Evolutionary conservation across 2,797 vertebrate species (phyloP).

Genomic region (Intellagama lesueurii): DNA sequence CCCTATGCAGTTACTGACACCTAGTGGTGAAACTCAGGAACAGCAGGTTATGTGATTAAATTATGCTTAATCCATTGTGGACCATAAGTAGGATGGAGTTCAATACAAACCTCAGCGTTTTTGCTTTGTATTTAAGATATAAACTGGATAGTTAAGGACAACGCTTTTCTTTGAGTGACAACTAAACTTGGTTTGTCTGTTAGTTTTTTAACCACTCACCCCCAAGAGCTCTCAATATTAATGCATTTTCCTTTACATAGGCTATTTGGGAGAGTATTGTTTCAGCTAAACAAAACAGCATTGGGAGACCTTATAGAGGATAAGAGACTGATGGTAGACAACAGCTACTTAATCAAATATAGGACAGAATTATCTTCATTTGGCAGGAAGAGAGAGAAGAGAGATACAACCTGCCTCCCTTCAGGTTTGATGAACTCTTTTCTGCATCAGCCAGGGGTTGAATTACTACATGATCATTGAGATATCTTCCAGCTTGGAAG

Average conservation of each 20-base stretch:
- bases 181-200: neutral
- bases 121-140: neutral
- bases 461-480: no score
- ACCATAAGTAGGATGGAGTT: no score
- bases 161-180: neutral
- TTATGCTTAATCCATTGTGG: no score
- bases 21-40: slow-evolving; percentile 66
- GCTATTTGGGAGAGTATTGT: neutral
- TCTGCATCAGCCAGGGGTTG: no score
- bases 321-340: neutral
- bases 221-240: neutral
- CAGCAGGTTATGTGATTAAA: neutral
- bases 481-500: no score
- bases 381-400: neutral
- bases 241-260: neutral
- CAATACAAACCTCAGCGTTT: neutral
- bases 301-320: neutral
- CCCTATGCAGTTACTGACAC: slow-evolving; percentile 70
- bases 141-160: neutral
- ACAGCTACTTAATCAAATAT: neutral
- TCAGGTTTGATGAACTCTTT: no score
- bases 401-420: no score
- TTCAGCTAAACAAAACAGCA: neutral
- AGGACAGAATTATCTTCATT: neutral
- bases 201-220: neutral